Evolutionary conservation across 2,888 invertebrate genomes (phyloP), one percentile per base, ranked within the genome.

Genomic region (Melanchra persicariae): DNA sequence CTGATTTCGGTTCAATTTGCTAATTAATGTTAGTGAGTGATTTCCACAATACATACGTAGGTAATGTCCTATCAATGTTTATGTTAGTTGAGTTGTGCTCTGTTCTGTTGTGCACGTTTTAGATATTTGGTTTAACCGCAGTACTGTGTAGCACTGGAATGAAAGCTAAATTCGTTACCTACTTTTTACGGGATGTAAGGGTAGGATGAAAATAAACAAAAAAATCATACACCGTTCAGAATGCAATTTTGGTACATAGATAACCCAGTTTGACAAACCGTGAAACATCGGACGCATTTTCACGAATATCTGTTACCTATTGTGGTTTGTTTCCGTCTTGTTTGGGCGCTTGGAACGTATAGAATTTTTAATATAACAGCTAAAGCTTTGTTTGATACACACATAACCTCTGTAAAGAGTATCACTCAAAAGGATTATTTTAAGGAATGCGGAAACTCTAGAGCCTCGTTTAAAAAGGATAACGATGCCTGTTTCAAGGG

Each of bases 1-100:
- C 87, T 90, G 89, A 91, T 91, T 91, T 87, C 85, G 79, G 87
- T 88, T 83, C 85, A 87, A 87, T 89, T 88, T 87, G 88, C 88
- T 91, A 91, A 91, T 92, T 92, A 91, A 86, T 85, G 87, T 89
- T 88, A 86, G 85, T 86, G 85, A 87, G 83, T 87, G 87, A 88
- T 88, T 87, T 81, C 71, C 79, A 74, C 68, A 74, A 78, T 78
- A 73, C 75, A 74, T 72, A 62, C 65, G 68, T 75, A 62, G 64
- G 68, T 75, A 62, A 67, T 66, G 64, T 60, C 34, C 67, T 74
- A 57, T 63, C 43, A 55, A 45, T 83, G 64, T 84, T 73, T 70
- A 68, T 65, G 55, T 60, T 70, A 60, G 54, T 70, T 15, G 19
- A 60, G 22, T 34, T 51, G 22, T 70, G 51, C 45, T n/a, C n/a